phyloP scores from a whole-genome alignment of 64 coral and sea anemone species.

The Stichodactyla helianthus region DNA sequence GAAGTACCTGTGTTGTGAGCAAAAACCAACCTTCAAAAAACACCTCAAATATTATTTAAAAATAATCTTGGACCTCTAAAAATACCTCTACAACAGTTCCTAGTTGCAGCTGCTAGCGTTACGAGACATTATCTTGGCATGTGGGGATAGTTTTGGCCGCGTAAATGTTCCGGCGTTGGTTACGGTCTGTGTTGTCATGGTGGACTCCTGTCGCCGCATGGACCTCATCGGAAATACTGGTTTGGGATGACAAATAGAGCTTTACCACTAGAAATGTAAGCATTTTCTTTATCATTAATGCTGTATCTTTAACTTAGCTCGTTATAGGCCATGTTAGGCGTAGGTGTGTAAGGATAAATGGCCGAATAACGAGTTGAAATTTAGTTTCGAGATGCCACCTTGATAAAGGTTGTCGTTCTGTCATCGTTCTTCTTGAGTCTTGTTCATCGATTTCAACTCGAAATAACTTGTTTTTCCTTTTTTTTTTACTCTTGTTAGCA shows the following conservation, averaged over 20 bases:
- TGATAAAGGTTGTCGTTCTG: not conserved
- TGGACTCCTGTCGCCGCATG: conserved; percentile 14
- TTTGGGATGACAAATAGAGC: conserved; percentile 40
- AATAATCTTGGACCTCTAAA: conserved; percentile 7
- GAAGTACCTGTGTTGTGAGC: conserved; percentile 19
- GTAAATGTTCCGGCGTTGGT: conserved; percentile 12
- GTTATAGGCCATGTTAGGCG: not conserved
- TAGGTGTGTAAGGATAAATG: not conserved
- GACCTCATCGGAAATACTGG: conserved; percentile 18
- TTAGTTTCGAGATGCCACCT: not conserved
- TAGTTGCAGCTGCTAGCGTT: too few relatives aligned
- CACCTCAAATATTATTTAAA: conserved; percentile 22
- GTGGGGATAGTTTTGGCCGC: not conserved
- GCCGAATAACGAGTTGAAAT: not conserved
- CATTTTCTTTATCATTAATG: not conserved
- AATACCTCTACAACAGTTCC: too few relatives aligned
- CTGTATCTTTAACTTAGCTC: not conserved
- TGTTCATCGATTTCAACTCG: not conserved
- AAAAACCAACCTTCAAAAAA: conserved; percentile 3
- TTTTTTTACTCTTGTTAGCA: not conserved
- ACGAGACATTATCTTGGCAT: not conserved
- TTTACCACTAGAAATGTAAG: conserved; percentile 40
- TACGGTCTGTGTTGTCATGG: conserved; percentile 34
- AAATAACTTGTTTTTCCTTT: not conserved
- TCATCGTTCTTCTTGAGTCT: not conserved